Evolutionary conservation across 2,888 invertebrate species (phyloP), one percentile per base, ranked within the genome.

Genomic region (Pseudococcus viburni): DNA sequence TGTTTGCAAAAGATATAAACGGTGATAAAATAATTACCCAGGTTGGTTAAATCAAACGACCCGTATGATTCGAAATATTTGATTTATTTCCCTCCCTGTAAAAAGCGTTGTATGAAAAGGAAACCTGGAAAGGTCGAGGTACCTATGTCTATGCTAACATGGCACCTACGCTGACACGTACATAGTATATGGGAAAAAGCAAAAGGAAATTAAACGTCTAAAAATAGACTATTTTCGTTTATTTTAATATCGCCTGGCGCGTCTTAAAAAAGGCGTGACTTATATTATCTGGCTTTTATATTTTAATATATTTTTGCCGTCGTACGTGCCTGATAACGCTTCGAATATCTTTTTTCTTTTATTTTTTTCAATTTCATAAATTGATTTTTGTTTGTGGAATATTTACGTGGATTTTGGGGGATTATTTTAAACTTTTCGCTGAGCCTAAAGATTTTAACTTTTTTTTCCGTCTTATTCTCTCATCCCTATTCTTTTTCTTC

Each of bases 311-410:
- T 73, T 73, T 73, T 73, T 73, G 33, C 33, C 19, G 15, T 17
- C 7, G 73, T 73, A 33, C 73, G 73, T 73, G 73, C 73, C 73
- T 33, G 73, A 73, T 73, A 73, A 73, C 33, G 39, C 73, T 8
- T 33, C 73, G 73, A 73, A 73, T 73, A 73, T 73, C 33, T 73
- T 73, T 73, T 73, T 73, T 73, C 33, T 15, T 33, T 73, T 73
- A n/a, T n/a, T 73, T 73, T 73, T 73, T 73, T 15, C 73, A 73
- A 73, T 73, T 73, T 73, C 15, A 73, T 73, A 73, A 73, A 73
- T 73, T 73, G 73, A 73, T 73, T 73, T 73, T 73, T 73, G 73
- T 73, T 73, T 73, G 73, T 33, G 73, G 73, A 73, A 73, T 73
- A 73, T 73, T 73, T 33, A 73, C 73, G 73, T 73, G 73, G 73